These are phyloP conservation scores for Lepus europaeus DNA, from an alignment of 2,113 vertebrate species.

Conservation along the genomic window DNA sequence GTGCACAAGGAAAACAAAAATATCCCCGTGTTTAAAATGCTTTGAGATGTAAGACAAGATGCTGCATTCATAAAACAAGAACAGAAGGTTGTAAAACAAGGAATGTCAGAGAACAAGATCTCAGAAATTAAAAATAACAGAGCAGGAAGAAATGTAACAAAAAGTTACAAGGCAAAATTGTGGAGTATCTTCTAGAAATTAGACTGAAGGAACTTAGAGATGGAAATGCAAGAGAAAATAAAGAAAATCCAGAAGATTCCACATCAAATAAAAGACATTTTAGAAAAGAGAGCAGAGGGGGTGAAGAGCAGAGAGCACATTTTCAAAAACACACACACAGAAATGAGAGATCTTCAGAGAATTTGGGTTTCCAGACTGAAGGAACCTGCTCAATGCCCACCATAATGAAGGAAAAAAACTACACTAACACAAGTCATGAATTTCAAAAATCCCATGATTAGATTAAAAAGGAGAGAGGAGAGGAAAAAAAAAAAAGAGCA, in stretches of 20 bases:
- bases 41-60: neutral
- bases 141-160: neutral
- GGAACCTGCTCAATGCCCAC: neutral
- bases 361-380: neutral
- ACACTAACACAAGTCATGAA: neutral
- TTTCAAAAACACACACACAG: neutral
- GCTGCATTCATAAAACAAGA: neutral
- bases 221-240: neutral
- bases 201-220: neutral
- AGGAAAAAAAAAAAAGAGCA: neutral
- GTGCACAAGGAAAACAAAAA: neutral
- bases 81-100: neutral
- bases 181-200: neutral
- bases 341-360: neutral
- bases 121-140: neutral
- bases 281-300: neutral
- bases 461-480: neutral
- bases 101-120: neutral
- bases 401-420: neutral
- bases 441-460: neutral
- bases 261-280: neutral
- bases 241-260: neutral
- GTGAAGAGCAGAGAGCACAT: neutral
- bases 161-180: neutral
- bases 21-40: neutral